Conservation (phyloP, 2,797 vertebrate species). For the Bufotes viridis region DNA sequence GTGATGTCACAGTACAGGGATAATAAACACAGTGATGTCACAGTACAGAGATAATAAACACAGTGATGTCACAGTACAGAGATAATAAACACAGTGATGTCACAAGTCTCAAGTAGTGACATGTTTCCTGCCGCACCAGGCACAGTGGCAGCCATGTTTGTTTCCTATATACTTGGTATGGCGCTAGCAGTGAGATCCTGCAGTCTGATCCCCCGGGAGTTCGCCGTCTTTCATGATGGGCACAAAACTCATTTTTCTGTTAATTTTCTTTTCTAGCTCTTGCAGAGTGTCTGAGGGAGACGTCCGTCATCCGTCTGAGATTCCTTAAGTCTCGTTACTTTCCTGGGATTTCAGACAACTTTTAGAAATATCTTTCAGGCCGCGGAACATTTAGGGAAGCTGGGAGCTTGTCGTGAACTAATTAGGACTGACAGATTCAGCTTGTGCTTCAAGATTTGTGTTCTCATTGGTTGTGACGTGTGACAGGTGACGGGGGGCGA, state of each 20-base stretch:
- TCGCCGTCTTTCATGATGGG: neutral
- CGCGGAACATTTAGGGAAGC: neutral
- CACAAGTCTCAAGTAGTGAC: too few species aligned
- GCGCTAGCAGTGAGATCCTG: neutral
- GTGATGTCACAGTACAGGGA: too few species aligned
- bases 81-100: too few species aligned
- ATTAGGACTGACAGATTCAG: conserved; percentile 44
- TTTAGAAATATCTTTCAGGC: neutral
- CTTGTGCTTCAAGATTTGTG: neutral
- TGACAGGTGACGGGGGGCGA: neutral
- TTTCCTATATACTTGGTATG: neutral
- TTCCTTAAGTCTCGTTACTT: neutral
- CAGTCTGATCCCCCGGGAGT: neutral
- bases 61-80: too few species aligned
- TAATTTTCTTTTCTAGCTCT: neutral
- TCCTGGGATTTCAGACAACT: conserved; percentile 24
- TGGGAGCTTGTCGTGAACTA: conserved; percentile 12
- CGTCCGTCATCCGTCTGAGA: neutral
- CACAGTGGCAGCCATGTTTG: too few species aligned
- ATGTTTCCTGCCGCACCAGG: neutral
- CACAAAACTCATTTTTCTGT: neutral
- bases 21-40: too few species aligned
- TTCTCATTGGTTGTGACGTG: conserved; percentile 13
- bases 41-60: too few species aligned
- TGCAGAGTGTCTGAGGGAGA: neutral